Base-by-base conservation (phyloP, 2,797 vertebrate species). In the Lepidocolaptes lacrymiger region DNA sequence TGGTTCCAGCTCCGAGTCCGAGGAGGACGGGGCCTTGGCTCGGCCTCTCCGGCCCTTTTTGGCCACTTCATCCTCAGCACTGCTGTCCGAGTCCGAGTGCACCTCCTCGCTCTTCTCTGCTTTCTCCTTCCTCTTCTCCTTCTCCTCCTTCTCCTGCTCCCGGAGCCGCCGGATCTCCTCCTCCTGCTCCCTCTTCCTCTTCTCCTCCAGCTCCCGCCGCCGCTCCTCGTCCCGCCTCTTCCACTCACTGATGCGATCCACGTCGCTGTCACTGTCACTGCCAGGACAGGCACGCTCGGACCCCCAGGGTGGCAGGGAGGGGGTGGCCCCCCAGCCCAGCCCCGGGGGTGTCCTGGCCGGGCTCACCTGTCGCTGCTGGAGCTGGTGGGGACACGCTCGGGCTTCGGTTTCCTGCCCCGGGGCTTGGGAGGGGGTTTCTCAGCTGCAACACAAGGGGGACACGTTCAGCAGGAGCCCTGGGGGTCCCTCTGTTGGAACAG, bases 241-340 rank as follows among this genome's bases (percentile, higher is more conserved):
- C 99, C 99, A 99, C 78, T 99, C 99, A 1, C 99, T 99, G 97
- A 99, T 99, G 69, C 98, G 98, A 97, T 99, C 99, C 12, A 98
- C 98, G 23, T 98, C 99, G 12, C 99, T 99, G 24, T 99, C 99
- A 1, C 99, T 99, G 85, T 89, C 78, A 0, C 95, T 97, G 75
- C 4, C 3, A 6, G 74, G 39, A 49, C 19, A 6, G 55, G 85
- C 19, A 8, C 0, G 13, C n/a, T 91, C 1, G 1, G 85, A 72
- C 28, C 79, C 28, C 79, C 5, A 1, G 14, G 6, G 24, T 1
- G 3, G 26, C 32, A 27, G 41, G 52, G 32, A 28, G 10, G 8
- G 17, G 2, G 13, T 3, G 36, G 55, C 30, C 48, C 66, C 27
- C 51, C 16, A 10, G 27, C 51, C 51, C 17, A 30, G 51, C 17